These are phyloP conservation scores for Indri indri DNA, from an alignment of 2,113 vertebrate species.

Conservation along the genomic window DNA sequence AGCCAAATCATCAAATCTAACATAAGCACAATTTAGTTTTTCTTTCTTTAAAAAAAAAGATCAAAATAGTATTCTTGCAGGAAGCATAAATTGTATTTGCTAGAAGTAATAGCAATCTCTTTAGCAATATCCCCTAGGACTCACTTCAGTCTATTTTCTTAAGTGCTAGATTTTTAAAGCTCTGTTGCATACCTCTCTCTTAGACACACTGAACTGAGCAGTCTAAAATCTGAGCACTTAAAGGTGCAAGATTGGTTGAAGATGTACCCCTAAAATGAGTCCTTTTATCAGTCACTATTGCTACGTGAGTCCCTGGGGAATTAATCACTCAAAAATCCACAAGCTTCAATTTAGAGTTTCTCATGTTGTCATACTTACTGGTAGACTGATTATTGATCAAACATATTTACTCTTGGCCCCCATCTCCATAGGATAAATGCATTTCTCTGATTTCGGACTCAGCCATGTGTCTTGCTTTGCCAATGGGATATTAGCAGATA, in stretches of 20 bases:
- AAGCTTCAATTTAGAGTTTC: not conserved
- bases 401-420: not conserved
- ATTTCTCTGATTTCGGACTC: conserved; percentile 11
- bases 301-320: not conserved
- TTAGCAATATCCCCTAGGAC: conserved; percentile 68
- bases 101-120: conserved; percentile 81
- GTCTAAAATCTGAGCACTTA: not conserved
- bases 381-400: not conserved
- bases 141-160: conserved; percentile 66
- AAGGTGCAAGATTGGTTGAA: not conserved
- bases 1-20: conserved; percentile 56
- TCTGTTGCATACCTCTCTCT: not conserved
- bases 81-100: conserved; percentile 80
- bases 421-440: not conserved
- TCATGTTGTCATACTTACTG: not conserved
- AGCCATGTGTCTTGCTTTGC: not conserved
- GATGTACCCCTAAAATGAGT: not conserved
- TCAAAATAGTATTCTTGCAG: conserved; percentile 78
- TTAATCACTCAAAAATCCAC: not conserved
- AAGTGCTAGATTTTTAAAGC: conserved; percentile 73
- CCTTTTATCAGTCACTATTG: not conserved
- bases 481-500: not conserved
- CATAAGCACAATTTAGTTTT: conserved; percentile 18
- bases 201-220: not conserved
- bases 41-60: conserved; percentile 46